phyloP scores from a whole-genome alignment of 2,113 vertebrate genomes.

The Felis chaus region DNA sequence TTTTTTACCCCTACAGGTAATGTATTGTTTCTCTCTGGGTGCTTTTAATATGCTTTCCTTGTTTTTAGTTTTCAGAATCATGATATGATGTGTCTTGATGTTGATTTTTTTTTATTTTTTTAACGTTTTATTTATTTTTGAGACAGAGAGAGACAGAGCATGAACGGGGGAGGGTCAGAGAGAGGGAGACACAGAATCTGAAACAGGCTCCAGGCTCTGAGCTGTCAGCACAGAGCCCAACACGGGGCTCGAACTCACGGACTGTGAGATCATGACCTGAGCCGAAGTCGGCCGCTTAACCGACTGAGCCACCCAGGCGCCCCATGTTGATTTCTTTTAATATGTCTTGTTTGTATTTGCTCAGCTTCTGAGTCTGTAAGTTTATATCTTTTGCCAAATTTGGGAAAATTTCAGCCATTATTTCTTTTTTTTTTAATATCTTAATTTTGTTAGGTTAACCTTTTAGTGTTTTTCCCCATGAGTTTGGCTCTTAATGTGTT shows the following conservation, averaged over 20 bases:
- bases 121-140: neutral
- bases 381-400: neutral
- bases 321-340: neutral
- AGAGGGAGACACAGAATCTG: no score
- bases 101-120: conserved; percentile 24
- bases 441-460: neutral
- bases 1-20: neutral
- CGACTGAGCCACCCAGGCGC: no score
- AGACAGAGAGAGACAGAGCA: no score
- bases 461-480: neutral
- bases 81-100: neutral
- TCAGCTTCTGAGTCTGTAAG: neutral
- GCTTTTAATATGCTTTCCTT: neutral
- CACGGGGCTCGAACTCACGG: no score
- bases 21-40: neutral
- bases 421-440: neutral
- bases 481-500: neutral
- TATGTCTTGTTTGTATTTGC: neutral
- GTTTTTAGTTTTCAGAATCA: neutral
- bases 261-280: no score
- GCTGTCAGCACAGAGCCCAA: no score
- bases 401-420: neutral
- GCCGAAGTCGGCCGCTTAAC: no score
- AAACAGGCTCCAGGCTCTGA: no score
- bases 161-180: no score